These are phyloP conservation scores for Ursus arctos DNA, from an alignment of 2,113 vertebrate species.

Conservation along the genomic window DNA sequence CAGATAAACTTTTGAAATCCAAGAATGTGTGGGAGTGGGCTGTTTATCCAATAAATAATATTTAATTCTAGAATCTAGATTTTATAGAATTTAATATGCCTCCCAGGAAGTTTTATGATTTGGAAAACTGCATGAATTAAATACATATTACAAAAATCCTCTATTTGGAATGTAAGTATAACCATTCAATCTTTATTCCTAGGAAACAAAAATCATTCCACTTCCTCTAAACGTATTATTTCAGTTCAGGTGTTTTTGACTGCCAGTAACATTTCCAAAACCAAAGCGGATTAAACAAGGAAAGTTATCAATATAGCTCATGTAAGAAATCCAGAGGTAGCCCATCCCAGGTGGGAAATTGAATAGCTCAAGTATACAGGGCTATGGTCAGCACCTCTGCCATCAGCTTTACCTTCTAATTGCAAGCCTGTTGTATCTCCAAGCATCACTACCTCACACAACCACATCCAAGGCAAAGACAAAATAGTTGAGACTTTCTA, in stretches of 20 bases:
- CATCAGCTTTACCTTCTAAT: background rate
- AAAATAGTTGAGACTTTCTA: background rate
- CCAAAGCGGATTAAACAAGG: background rate
- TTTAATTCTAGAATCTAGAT: conserved; percentile 25
- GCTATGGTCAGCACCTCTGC: background rate
- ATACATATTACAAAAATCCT: conserved; percentile 45
- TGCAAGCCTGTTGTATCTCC: background rate
- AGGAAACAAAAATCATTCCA: conserved; percentile 44
- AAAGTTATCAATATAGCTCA: background rate
- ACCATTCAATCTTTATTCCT: conserved; percentile 50
- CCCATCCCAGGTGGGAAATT: background rate
- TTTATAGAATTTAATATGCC: conserved; percentile 59
- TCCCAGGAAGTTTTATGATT: conserved; percentile 75
- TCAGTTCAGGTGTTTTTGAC: conserved; percentile 25
- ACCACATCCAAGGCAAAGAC: background rate
- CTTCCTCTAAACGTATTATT: conserved; percentile 56
- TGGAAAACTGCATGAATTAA: conserved; percentile 53
- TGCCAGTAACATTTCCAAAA: background rate
- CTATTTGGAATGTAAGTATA: conserved; percentile 22
- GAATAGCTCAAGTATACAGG: background rate
- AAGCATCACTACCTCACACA: background rate
- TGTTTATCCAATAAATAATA: conserved; percentile 50
- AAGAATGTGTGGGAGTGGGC: background rate
- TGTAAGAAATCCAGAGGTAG: background rate
- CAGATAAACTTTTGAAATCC: conserved; percentile 44